phyloP scores from a whole-genome alignment of 92 coral and sea anemone species.

The Epizoanthus stellaris region DNA sequence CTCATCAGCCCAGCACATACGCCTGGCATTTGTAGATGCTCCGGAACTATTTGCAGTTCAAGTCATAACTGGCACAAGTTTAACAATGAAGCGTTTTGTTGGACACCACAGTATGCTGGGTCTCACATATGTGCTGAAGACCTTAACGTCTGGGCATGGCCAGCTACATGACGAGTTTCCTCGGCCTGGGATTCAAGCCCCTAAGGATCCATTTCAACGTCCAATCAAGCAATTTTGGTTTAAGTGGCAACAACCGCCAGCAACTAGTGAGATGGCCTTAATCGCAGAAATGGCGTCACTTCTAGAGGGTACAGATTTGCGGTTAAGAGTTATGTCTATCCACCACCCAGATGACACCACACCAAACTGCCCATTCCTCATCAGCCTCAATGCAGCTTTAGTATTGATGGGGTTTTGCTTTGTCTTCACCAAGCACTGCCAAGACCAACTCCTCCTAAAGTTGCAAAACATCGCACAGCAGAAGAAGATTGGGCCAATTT shows the following conservation, averaged over 20 bases:
- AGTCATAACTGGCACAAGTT: neutral
- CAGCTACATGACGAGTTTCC: constrained; percentile 14
- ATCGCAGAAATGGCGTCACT: constrained; percentile 8
- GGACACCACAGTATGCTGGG: constrained; percentile 24
- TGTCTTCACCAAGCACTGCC: neutral
- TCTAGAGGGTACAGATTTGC: constrained; percentile 8
- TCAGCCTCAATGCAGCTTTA: constrained; percentile 13
- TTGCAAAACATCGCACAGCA: constrained; percentile 10
- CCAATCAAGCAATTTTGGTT: constrained; percentile 13
- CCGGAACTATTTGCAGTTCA: constrained; percentile 16
- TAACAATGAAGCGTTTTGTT: constrained; percentile 14
- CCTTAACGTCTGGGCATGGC: neutral
- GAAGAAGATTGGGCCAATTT: constrained; percentile 19
- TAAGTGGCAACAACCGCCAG: constrained; percentile 4
- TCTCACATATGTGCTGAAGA: constrained; percentile 1
- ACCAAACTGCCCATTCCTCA: constrained; percentile 17
- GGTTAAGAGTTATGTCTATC: neutral
- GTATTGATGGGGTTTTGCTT: neutral
- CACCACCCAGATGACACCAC: neutral
- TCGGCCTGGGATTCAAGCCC: constrained; percentile 12
- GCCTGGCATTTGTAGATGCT: constrained; percentile 31
- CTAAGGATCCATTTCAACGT: constrained; percentile 6
- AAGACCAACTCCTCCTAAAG: constrained; percentile 18
- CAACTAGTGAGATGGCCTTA: neutral
- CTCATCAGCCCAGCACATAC: neutral